phyloP scores from a whole-genome alignment of 2,113 vertebrate species.

The Electrona antarctica region DNA sequence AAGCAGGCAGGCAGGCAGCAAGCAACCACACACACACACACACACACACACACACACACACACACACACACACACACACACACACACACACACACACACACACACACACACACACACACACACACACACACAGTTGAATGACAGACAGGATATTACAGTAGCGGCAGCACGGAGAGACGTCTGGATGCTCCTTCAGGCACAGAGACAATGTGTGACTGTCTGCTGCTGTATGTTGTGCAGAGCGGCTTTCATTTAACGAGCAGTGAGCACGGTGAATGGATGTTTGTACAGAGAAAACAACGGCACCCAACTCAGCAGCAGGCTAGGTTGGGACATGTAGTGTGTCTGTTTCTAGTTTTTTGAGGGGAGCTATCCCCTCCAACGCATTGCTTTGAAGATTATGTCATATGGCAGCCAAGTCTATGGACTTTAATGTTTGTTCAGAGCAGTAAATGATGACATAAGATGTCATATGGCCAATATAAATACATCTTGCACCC shows the following conservation, averaged over 20 bases:
- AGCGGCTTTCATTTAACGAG: constrained; percentile 10
- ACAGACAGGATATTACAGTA: constrained; percentile 17
- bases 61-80: constrained; percentile 16
- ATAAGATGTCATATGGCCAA: too few species aligned
- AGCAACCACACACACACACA: too few species aligned
- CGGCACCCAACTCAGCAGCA: neutral
- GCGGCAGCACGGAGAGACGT: neutral
- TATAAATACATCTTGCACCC: too few species aligned
- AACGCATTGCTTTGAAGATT: too few species aligned
- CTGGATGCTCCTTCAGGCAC: neutral
- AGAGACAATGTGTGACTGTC: too few species aligned
- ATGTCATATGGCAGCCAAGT: too few species aligned
- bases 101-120: too few species aligned
- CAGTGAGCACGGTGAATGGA: neutral
- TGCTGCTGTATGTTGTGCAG: constrained; percentile 9
- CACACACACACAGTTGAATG: neutral
- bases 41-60: too few species aligned
- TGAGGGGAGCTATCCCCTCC: too few species aligned
- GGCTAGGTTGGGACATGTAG: neutral
- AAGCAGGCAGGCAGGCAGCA: constrained; percentile 32
- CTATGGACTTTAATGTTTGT: too few species aligned
- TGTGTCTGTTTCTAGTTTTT: neutral
- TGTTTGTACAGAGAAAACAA: neutral
- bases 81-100: constrained; percentile 27
- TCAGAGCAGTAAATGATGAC: too few species aligned